A percentile compares a stretch with the other conserved stretches of the same genome.
Evolutionary conservation across 2,888 invertebrate species (phyloP).

Genomic region (Agelastica alni): DNA sequence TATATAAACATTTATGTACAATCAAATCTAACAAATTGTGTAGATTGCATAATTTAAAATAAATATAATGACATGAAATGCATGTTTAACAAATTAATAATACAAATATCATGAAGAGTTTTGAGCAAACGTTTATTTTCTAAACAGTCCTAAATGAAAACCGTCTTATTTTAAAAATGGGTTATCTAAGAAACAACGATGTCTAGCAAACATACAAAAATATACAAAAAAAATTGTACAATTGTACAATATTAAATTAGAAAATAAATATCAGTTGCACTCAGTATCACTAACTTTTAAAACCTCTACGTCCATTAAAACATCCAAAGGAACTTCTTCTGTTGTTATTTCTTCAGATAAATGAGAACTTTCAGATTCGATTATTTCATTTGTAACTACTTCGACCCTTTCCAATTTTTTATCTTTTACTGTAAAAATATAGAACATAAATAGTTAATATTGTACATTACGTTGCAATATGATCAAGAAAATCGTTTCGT

Average conservation of each 20-base stretch:
- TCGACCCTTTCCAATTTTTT: constrained; percentile 15
- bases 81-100: constrained; percentile 16
- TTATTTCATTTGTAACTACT: constrained; percentile 14
- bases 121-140: constrained; percentile 33
- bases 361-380: constrained; percentile 19
- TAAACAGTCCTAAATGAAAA: constrained; percentile 32
- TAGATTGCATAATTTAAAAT: constrained; percentile 27
- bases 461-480: too few relatives aligned
- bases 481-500: too few relatives aligned
- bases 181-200: constrained; percentile 16
- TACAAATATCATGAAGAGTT: constrained; percentile 22
- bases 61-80: constrained; percentile 22
- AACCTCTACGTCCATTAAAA: constrained; percentile 29
- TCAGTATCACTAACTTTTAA: constrained; percentile 32
- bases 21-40: constrained; percentile 24
- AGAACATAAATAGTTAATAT: too few relatives aligned
- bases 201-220: constrained; percentile 24
- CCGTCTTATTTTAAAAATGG: constrained; percentile 16
- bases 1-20: constrained; percentile 29
- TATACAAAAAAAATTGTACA: constrained; percentile 37
- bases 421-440: constrained; percentile 17
- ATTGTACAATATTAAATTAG: constrained; percentile 31
- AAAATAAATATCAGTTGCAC: constrained; percentile 44
- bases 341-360: constrained; percentile 18
- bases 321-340: constrained; percentile 22